phyloP scores from a whole-genome alignment of 53 echinoderm and acorn worm genomes.

The Echinarachnius parma region DNA sequence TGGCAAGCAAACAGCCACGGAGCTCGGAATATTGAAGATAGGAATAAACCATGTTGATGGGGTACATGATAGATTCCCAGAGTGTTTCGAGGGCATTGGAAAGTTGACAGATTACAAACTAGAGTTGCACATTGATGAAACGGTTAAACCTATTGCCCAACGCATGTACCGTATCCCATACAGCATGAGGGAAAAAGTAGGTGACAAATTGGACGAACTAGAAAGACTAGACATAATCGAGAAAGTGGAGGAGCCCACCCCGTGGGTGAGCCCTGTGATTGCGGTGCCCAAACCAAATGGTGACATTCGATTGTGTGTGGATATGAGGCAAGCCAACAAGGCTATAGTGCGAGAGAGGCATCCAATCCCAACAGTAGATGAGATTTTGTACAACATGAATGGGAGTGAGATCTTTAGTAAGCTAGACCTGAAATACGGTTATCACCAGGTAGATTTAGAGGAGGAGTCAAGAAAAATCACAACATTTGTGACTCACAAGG shows the following conservation, averaged over 20 bases:
- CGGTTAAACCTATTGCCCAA: constrained; percentile 46
- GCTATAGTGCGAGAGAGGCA: constrained; percentile 38
- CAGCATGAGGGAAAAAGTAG: constrained; percentile 31
- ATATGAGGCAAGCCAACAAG: constrained; percentile 47
- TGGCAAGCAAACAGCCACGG: constrained; percentile 32
- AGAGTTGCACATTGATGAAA: constrained; percentile 49
- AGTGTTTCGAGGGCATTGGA: constrained; percentile 53
- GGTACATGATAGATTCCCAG: constrained; percentile 30
- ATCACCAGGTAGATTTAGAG: constrained; percentile 61
- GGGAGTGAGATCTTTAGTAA: constrained; percentile 57
- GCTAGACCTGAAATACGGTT: constrained; percentile 55
- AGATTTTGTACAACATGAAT: too few species aligned
- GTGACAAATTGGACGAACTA: constrained; percentile 55
- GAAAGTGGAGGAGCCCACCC: constrained; percentile 47
- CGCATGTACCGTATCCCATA: constrained; percentile 46
- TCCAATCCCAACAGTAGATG: constrained; percentile 59
- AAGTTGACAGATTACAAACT: constrained; percentile 50
- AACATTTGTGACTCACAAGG: constrained; percentile 48
- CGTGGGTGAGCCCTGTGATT: constrained; percentile 61
- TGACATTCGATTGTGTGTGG: constrained; percentile 46
- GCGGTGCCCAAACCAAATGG: constrained; percentile 36
- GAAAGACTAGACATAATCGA: constrained; percentile 49
- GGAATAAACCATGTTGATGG: constrained; percentile 38
- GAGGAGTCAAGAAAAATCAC: constrained; percentile 60
- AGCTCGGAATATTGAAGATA: constrained; percentile 35